Evolutionary conservation across 2,888 invertebrate species (phyloP).

Genomic region (Nasonia oneida): DNA sequence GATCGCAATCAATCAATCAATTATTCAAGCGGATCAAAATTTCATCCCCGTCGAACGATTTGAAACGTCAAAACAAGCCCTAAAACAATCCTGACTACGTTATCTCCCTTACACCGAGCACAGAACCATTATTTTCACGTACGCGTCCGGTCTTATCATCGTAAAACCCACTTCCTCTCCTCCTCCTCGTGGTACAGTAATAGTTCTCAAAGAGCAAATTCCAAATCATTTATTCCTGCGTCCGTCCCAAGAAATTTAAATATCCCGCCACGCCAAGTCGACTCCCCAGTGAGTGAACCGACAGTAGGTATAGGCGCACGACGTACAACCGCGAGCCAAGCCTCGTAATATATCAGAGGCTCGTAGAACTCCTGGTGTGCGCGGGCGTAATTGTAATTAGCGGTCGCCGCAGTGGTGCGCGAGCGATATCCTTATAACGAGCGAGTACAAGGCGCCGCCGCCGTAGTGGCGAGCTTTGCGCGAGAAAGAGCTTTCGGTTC

Average conservation of each 20-base stretch:
- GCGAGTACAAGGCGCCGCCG: slow-evolving; percentile 7
- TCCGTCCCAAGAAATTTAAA: neutral
- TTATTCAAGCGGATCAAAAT: no score
- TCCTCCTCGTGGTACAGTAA: neutral
- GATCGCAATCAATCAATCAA: no score
- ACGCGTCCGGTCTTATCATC: neutral
- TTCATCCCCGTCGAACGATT: neutral
- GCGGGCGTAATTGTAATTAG: slow-evolving; percentile 50
- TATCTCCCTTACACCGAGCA: neutral
- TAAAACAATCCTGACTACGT: neutral
- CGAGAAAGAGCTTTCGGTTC: neutral
- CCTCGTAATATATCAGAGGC: slow-evolving; percentile 14
- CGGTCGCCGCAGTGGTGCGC: neutral
- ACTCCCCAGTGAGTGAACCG: neutral
- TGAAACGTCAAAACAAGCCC: neutral
- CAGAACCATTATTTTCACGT: neutral
- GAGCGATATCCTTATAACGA: slow-evolving; percentile 35
- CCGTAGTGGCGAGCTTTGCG: neutral
- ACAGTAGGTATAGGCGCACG: neutral
- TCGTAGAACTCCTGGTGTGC: slow-evolving; percentile 31
- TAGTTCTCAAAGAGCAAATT: neutral
- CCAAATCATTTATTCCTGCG: neutral
- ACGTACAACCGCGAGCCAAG: neutral
- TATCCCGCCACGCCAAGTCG: neutral
- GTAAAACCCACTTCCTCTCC: neutral